Evolutionary conservation across 2,113 vertebrate genomes (phyloP), one percentile per base, ranked within the genome.

Genomic region (Plecotus auritus): DNA sequence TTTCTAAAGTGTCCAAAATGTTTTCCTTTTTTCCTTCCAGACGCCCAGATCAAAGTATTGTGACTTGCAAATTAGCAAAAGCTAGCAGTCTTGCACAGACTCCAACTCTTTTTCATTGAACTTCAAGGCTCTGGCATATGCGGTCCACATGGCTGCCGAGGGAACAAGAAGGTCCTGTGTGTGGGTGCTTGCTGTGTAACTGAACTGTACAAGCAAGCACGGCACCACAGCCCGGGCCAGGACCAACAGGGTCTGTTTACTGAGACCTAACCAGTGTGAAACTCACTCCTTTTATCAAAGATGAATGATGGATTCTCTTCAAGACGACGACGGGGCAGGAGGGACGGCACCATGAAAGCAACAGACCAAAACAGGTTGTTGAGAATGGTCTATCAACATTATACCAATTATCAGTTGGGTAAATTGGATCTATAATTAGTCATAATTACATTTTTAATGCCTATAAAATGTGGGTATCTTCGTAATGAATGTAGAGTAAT

Each of bases 141-240:
- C 98, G 98, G 98, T 98, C 97, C 99, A 99, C 99, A 99, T 99
- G 99, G 98, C 98, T 98, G 98, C 95, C 95, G 98, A 99, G 93
- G 96, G 98, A 98, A 98, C 98, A 98, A 98, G 98, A 98, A 95
- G 96, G 97, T 97, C 98, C 78, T 92, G 90, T 98, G 96, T 83
- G 93, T 83, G 85, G 73, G 89, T 87, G 95, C 94, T 59, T 95
- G 96, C 96, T 98, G 97, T 97, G 97, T 94, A 97, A 95, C 85
- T 85, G 80, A 74, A 89, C 77, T 93, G 90, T 23, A 83, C 98
- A 97, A 96, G 94, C 88, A 95, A 94, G 93, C 80, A 95, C 45
- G 84, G 90, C 95, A 90, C 80, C 85, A 59, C 88, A 83, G 88
- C 77, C 77, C 64, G 91, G 78, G 93, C 84, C 45, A 77, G 93